Evolutionary conservation across 1,140 invertebrate genomes (phyloP), one percentile per base, ranked within the genome.

Genomic region (Agrilus planipennis): DNA sequence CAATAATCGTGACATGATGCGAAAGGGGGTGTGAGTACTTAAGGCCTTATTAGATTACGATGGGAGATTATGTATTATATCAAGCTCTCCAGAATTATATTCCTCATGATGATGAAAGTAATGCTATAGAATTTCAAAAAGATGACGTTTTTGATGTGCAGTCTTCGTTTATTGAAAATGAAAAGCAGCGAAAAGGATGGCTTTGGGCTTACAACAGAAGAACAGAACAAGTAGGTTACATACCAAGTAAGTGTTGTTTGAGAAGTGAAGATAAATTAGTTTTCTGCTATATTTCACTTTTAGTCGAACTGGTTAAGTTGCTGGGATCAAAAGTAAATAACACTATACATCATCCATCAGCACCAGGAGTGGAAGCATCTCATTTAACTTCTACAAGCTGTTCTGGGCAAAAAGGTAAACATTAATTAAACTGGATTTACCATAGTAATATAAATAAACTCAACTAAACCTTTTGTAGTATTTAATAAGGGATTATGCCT

Each of bases 341-440:
- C 15, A 57, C 50, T 27, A 53, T 57, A 10, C 53, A 55, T 38
- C 55, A 55, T 47, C 53, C 55, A 18, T 55, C 55, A 16, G 53
- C 53, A 15, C 41, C 50, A 19, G 55, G 53, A 34, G 47, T 55
- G 4, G 49, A 52, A 44, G 52, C 46, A 47, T 50, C 43, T 37
- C 21, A 38, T 32, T 16, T 34, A 14, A 22, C 22, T 19, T 29
- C 22, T 34, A 36, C 35, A 39, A 39, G 17, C 23, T 23, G 23
- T n/a, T 31, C 12, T 15, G 5, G 15, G 6, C 5, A 16, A 10
- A 11, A 10, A 10, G 5, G 6, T 31, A 6, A n/a, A 34, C 4
- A 16, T 17, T 34, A 6, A 18, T 34, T 9, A 5, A 34, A 4
- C 4, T 16, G 7, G 4, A 25, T 6, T 25, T 6, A 25, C 22